phyloP scores from a whole-genome alignment of 2,797 vertebrate genomes.

The Novumbra hubbsi region DNA sequence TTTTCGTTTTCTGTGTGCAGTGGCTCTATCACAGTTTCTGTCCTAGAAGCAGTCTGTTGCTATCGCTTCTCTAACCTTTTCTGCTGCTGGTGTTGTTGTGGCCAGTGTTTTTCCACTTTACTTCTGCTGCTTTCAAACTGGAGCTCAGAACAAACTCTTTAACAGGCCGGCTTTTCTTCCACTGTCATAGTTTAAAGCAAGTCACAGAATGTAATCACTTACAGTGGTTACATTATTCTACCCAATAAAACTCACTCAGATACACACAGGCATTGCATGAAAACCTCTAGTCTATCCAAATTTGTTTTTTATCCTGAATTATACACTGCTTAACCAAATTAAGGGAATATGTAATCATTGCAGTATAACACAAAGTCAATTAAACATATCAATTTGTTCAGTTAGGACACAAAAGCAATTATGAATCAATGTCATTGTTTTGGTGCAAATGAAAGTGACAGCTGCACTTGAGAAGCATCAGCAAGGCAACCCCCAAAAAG shows the following conservation, averaged over 20 bases:
- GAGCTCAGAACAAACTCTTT: conserved; percentile 64
- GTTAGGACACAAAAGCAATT: too few relatives aligned
- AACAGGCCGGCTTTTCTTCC: conserved; percentile 51
- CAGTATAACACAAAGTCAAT: too few relatives aligned
- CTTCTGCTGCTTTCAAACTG: conserved; percentile 55
- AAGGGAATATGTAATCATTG: too few relatives aligned
- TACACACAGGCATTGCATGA: conserved; percentile 29
- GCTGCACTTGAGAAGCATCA: too few relatives aligned
- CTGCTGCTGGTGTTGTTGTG: conserved; percentile 21
- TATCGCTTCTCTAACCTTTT: conserved; percentile 57
- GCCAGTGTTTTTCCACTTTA: conserved; percentile 24
- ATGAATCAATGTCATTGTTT: too few relatives aligned
- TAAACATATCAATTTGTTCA: too few relatives aligned
- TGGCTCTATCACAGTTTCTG: conserved; percentile 37
- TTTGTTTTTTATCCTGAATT: conserved; percentile 29
- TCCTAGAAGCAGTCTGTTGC: conserved; percentile 48
- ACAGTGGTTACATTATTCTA: conserved; percentile 62
- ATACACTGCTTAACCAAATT: too few relatives aligned
- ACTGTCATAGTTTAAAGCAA: conserved; percentile 65
- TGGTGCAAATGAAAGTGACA: too few relatives aligned
- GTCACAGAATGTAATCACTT: conserved; percentile 71
- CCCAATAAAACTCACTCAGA: conserved; percentile 40
- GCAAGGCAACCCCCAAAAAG: too few relatives aligned
- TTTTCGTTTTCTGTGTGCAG: conserved; percentile 64
- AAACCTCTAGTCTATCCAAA: conserved; percentile 24